Percentiles rank a stretch among this genome's conserved stretches.
Evolutionary conservation across 1,140 invertebrate genomes (phyloP).

Genomic region (Palaemon carinicauda): DNA sequence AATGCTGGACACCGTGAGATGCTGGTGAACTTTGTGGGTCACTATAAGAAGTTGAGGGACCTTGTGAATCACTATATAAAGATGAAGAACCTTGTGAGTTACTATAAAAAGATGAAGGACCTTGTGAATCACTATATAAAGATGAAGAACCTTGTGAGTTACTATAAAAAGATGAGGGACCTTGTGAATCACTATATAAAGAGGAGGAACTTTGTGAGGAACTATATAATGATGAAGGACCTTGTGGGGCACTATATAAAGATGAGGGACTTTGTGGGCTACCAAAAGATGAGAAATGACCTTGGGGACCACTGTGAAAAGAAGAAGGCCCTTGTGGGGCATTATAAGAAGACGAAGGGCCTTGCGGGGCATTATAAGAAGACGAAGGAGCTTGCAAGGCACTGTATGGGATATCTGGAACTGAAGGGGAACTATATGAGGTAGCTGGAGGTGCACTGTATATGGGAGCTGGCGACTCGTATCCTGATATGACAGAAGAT

Average conservation of each 20-base stretch:
- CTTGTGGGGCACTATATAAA: background rate
- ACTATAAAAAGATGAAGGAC: background rate
- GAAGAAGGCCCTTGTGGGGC: background rate
- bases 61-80: background rate
- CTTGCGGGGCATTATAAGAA: background rate
- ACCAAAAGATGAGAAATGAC: background rate
- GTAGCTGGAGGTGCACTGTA: background rate
- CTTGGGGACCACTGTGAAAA: background rate
- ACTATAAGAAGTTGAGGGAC: background rate
- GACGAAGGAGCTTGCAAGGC: background rate
- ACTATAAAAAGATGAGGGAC: background rate
- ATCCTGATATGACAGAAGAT: background rate
- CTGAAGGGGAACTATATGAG: too few species aligned
- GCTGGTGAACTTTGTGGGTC: background rate
- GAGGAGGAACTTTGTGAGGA: background rate
- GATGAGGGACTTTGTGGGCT: background rate
- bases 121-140: background rate
- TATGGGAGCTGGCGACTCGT: too few species aligned
- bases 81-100: background rate
- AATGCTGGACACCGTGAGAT: background rate
- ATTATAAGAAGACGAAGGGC: background rate
- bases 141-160: background rate
- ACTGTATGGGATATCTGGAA: background rate
- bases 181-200: background rate
- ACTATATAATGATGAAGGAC: background rate